Evolutionary conservation across 1,140 invertebrate species (phyloP), one percentile per base, ranked within the genome.

Genomic region (Brachionus manjavacas): DNA sequence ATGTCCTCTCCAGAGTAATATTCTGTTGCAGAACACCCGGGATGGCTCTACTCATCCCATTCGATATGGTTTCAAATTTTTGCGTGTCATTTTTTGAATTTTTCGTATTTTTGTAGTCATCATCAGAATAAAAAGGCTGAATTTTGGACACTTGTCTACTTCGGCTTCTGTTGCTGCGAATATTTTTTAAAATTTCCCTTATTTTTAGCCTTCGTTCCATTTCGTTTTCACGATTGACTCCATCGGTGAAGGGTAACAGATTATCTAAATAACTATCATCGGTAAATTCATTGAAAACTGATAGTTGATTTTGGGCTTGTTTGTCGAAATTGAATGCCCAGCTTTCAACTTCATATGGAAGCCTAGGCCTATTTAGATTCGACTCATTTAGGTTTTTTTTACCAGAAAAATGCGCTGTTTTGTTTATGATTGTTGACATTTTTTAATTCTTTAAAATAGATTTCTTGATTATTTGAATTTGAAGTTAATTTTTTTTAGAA

Each of bases 21-120:
- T 76, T 76, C 28, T 76, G 72, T 49, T 76, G 72, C 20, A 76
- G 49, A 25, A 76, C 72, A 76, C 72, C 72, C 2, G 72, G 72
- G 3, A 76, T 23, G 49, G 72, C 72, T 49, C 72, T 11, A n/a
- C 72, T 76, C 72, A 76, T 49, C 3, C 72, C 72, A 31, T 76
- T 76, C 16, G 72, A 49, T 12, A 76, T 49, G 9, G n/a, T 20
- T 3, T 76, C 43, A 28, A 25, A 76, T 76, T 76, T 76, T 49
- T 76, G 72, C 8, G 28, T 76, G 12, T 46, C 25, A 20, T 16
- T 60, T 60, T 60, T 60, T 76, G 23, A 49, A 14, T 28, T 76
- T 76, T 49, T 4, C 25, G 14, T 52, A 3, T 25, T 25, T 2
- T 49, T 49, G 20, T 46, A 46, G 11, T 49, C 31, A 35, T 76